Conservation (phyloP, 2,113 vertebrate species). For the Entelurus aequoreus region DNA sequence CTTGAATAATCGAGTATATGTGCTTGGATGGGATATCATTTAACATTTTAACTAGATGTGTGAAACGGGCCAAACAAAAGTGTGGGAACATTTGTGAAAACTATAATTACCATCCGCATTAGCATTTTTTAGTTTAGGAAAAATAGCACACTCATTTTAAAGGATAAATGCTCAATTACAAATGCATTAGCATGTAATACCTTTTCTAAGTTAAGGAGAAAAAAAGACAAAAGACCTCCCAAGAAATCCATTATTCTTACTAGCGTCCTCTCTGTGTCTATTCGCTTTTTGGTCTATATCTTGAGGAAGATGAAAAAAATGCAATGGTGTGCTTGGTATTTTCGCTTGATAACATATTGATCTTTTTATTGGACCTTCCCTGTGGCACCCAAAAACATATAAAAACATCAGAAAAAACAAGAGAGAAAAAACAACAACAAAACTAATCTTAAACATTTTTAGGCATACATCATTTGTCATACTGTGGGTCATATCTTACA, state of each 20-base stretch:
- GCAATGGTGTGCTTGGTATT: not conserved
- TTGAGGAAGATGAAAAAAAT: not conserved
- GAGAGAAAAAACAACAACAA: not conserved
- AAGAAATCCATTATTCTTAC: not conserved
- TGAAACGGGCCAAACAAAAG: no score
- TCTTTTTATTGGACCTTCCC: not conserved
- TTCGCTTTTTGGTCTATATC: not conserved
- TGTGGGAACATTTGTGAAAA: no score
- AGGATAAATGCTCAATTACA: no score
- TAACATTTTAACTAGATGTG: no score
- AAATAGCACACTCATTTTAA: no score
- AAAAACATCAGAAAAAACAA: not conserved
- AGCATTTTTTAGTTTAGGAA: no score
- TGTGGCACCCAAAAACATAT: not conserved
- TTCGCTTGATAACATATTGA: constrained; percentile 1
- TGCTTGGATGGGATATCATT: no score
- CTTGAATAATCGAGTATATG: no score
- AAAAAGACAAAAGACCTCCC: not conserved
- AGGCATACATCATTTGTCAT: no score
- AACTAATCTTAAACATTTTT: not conserved
- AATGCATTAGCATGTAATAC: no score
- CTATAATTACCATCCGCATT: no score
- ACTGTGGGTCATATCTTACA: no score
- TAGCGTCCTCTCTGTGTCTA: not conserved
- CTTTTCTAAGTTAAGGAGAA: not conserved